These are phyloP conservation scores for Acipenser ruthenus DNA, from an alignment of 2,797 vertebrate species.

Conservation along the genomic window DNA sequence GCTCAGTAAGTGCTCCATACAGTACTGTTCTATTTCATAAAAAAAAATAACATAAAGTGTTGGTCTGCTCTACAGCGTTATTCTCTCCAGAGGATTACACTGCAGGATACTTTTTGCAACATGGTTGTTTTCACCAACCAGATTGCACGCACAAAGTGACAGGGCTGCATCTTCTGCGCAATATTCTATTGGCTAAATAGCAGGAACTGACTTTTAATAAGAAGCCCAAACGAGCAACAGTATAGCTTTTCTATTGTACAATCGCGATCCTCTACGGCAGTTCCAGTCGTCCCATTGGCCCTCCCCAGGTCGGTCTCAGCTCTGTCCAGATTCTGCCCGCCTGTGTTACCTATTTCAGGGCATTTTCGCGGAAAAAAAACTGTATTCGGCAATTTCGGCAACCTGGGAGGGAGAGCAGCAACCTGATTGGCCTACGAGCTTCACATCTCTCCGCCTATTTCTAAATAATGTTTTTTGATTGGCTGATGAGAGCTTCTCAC, in stretches of 20 bases:
- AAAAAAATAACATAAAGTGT: too few relatives aligned
- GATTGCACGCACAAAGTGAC: not conserved
- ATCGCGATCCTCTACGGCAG: too few relatives aligned
- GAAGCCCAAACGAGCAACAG: conserved; percentile 44
- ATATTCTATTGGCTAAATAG: conserved; percentile 17
- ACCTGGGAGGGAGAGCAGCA: conserved; percentile 30
- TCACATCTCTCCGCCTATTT: conserved; percentile 43
- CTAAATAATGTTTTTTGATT: conserved; percentile 42
- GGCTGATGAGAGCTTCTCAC: conserved; percentile 44
- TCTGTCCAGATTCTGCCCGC: conserved; percentile 24
- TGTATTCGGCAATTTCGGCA: conserved; percentile 37
- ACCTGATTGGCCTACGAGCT: conserved; percentile 44
- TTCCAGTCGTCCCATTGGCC: conserved; percentile 39
- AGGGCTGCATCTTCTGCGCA: not conserved
- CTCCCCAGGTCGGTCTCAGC: conserved; percentile 33
- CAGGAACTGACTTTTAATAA: conserved; percentile 30
- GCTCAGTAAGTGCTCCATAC: too few relatives aligned
- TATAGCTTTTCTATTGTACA: not conserved
- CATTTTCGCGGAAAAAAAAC: conserved; percentile 21
- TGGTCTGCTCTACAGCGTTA: too few relatives aligned
- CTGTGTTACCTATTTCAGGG: conserved; percentile 27
- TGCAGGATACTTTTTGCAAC: not conserved
- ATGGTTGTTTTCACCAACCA: not conserved
- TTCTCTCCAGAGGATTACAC: not conserved
- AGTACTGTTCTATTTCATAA: too few relatives aligned